phyloP scores from a whole-genome alignment of 2,797 vertebrate species.

The Sebastes hubbsi region DNA sequence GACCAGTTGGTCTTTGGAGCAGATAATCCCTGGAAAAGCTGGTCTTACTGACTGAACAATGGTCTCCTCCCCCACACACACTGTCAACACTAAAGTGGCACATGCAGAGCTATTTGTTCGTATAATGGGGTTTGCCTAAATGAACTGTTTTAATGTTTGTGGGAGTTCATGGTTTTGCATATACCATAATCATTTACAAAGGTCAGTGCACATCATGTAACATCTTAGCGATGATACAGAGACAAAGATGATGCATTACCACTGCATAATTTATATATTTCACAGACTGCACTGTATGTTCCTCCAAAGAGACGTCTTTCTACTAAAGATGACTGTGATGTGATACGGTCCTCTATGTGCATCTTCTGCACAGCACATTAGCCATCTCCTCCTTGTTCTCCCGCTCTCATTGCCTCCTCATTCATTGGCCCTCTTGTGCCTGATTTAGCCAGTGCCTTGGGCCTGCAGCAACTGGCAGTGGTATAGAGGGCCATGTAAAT shows the following conservation, averaged over 20 bases:
- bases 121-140: slow-evolving; percentile 16
- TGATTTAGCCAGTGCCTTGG: slow-evolving; percentile 82
- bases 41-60: slow-evolving; percentile 52
- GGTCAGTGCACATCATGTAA: not conserved
- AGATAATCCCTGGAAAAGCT: slow-evolving; percentile 71
- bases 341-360: slow-evolving; percentile 11
- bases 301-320: slow-evolving; percentile 5
- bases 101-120: not conserved
- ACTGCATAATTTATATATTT: slow-evolving; percentile 27
- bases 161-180: slow-evolving; percentile 1
- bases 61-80: not conserved
- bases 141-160: slow-evolving; percentile 4
- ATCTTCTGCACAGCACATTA: slow-evolving; percentile 43
- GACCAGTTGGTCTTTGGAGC: slow-evolving; percentile 59
- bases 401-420: slow-evolving; percentile 53
- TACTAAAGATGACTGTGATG: not conserved
- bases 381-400: slow-evolving; percentile 53
- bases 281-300: not conserved
- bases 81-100: slow-evolving; percentile 1
- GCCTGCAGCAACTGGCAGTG: slow-evolving; percentile 82
- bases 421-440: slow-evolving; percentile 75
- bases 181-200: slow-evolving; percentile 15
- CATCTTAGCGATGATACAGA: not conserved
- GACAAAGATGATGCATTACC: slow-evolving; percentile 9
- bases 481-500: slow-evolving; percentile 84